A percentile compares a stretch with the other conserved stretches of the same genome.
These are phyloP conservation scores for Lithophane socia DNA, from an alignment of 2,888 invertebrate genomes.

Conservation along the genomic window DNA sequence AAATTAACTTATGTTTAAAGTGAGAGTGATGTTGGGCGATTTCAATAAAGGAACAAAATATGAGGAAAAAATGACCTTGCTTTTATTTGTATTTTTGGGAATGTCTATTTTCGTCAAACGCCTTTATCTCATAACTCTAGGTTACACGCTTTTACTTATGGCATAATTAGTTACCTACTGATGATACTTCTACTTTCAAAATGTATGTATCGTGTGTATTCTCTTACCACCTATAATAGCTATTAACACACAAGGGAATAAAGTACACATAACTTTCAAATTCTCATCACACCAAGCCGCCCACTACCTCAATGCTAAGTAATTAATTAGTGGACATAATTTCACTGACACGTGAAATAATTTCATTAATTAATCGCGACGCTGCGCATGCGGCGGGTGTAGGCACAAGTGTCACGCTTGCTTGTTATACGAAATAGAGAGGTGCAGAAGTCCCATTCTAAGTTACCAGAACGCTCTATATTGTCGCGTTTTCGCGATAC, in stretches of 20 bases:
- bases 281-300: constrained; percentile 40
- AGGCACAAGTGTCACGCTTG: constrained; percentile 61
- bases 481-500: too few relatives aligned
- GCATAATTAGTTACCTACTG: not conserved
- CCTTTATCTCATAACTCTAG: too few relatives aligned
- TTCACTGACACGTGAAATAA: constrained; percentile 61
- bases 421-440: constrained; percentile 24
- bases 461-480: too few relatives aligned
- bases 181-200: constrained; percentile 7
- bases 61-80: not conserved
- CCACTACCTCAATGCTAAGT: constrained; percentile 27
- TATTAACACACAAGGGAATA: constrained; percentile 1
- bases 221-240: not conserved
- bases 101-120: not conserved
- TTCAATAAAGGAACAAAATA: not conserved
- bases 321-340: constrained; percentile 52
- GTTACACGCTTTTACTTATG: too few relatives aligned
- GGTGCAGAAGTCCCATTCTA: constrained; percentile 1
- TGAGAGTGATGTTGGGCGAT: constrained; percentile 3
- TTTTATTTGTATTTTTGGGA: not conserved
- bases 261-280: constrained; percentile 31
- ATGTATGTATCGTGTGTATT: not conserved
- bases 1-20: constrained; percentile 8
- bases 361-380: constrained; percentile 61
- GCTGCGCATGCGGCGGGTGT: constrained; percentile 50